Evolutionary conservation across 2,113 vertebrate species (phyloP).

Genomic region (Pomatorhinus ruficollis): DNA sequence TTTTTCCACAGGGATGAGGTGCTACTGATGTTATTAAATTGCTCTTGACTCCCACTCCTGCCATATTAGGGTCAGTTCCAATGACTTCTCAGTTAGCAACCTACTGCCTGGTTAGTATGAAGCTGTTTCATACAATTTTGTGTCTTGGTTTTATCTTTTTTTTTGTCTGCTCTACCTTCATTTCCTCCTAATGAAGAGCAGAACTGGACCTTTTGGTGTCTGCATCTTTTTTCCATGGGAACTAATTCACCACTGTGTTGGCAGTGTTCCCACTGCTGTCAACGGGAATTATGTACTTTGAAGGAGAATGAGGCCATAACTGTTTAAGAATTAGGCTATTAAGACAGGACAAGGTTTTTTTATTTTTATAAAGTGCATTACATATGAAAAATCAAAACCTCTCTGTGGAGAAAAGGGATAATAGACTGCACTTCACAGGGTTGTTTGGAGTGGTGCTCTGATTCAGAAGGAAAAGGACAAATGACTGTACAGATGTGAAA

Average conservation of each 20-base stretch:
- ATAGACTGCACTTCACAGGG: constrained; percentile 3
- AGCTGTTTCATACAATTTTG: not conserved
- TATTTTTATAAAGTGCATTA: constrained; percentile 29
- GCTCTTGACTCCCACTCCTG: not conserved
- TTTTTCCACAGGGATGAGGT: not conserved
- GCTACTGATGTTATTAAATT: not conserved
- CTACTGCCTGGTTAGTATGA: not conserved
- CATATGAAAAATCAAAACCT: constrained; percentile 25
- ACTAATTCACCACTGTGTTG: constrained; percentile 19
- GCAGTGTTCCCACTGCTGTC: constrained; percentile 51
- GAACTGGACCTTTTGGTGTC: not conserved
- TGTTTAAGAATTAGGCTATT: constrained; percentile 60
- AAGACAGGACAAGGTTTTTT: constrained; percentile 41
- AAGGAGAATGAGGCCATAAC: constrained; percentile 45
- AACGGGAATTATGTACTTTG: constrained; percentile 38
- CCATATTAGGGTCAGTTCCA: not conserved
- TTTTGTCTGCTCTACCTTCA: not conserved
- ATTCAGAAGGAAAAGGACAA: constrained; percentile 48
- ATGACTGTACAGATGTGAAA: not conserved
- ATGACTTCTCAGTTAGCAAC: not conserved
- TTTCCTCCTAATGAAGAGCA: constrained; percentile 7
- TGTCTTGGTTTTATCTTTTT: not conserved
- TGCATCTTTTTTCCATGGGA: not conserved
- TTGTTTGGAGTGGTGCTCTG: constrained; percentile 12
- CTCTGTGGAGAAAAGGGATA: constrained; percentile 1